Base-by-base conservation (phyloP, 2,113 vertebrate genomes). In the Catharus minimus region DNA sequence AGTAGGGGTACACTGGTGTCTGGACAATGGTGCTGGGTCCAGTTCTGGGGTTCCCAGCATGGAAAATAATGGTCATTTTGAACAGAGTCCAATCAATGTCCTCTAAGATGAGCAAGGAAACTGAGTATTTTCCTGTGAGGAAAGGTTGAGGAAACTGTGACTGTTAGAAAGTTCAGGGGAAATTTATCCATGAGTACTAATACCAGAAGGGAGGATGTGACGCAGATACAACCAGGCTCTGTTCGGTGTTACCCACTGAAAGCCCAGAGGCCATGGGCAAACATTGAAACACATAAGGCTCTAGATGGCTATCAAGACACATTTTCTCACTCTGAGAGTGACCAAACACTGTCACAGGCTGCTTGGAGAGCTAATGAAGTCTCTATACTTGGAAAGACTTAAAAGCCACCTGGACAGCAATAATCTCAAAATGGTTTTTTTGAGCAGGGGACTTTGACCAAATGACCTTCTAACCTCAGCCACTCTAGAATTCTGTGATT, bases 171-270 rank as follows among this genome's bases (percentile, higher is more conserved):
- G 5, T 15, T 83, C 16, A 26, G 30, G 10, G 7, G 4, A 24
- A 62, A 57, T 44, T 66, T 50, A 14, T 10, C 7, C 9, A 13
- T 4, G 4, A 43, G 3, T 22, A 30, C 3, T 26, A 11, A 39
- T 6, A 32, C 3, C 7, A 13, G 8, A 8, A 61, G 7, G 9
- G 50, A 46, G 4, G 3, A 1, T 36, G 10, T 10, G 23, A 27
- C 2, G 2, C 13, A 21, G 9, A 17, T 1, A 1, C 26, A 60
- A 12, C 2, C 12, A 23, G 15, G 10, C 2, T 57, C 32, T 44
- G 8, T 44, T 41, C 32, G 39, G 14, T 16, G 28, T 1, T 24
- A 26, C 4, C 18, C 23, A 38, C 11, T 7, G 23, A 20, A 57
- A 18, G n/a, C 18, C 28, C 16, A 66, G 33, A 53, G 57, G 3